Evolutionary conservation across 2,113 vertebrate genomes (phyloP), one percentile per base, ranked within the genome.

Genomic region (Trinectes maculatus): DNA sequence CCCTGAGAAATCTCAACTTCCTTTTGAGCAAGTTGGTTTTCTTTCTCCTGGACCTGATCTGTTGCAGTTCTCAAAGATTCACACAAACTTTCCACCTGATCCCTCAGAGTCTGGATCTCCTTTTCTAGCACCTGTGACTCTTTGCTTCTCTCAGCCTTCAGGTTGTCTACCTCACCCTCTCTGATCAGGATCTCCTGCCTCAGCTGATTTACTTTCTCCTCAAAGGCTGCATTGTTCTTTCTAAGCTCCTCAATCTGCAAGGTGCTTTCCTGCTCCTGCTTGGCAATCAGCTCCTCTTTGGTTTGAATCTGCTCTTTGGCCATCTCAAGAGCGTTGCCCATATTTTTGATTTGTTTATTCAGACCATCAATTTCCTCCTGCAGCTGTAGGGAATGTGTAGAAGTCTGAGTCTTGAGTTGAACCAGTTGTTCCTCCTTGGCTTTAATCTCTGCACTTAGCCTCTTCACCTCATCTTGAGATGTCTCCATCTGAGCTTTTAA

Each of bases 271-370:
- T 82, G 29, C 18, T 77, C 40, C 0, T 56, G 69, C 13, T 73
- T 72, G 22, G 21, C 0, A 2, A 84, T 44, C 19, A 67, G 0
- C 19, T 66, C 52, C 12, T 83, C 77, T 46, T 77, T 79, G 31
- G 39, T 53, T 46, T 79, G 44, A 46, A 61, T 34, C 6, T 65
- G 33, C 0, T 69, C 24, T 26, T 61, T 47, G 9, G 57, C 9
- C 0, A 36, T 8, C 2, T 70, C 34, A 22, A 84, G 59, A 46
- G 70, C 78, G 0, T 19, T 58, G 7, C 44, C 60, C 6, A 90
- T 62, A 1, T 29, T 67, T 6, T 88, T 57, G 21, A 93, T 85
- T 5, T 94, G 85, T 21, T 79, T 56, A 5, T 78, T 74, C 2
- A 84, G 53, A 28, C 9, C 22, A 19, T 59, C 21, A 29, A 75